Percentiles rank a stretch among this genome's conserved stretches.
Evolutionary conservation across 2,113 vertebrate genomes (phyloP).

Genomic region (Xiphorhynchus elegans): DNA sequence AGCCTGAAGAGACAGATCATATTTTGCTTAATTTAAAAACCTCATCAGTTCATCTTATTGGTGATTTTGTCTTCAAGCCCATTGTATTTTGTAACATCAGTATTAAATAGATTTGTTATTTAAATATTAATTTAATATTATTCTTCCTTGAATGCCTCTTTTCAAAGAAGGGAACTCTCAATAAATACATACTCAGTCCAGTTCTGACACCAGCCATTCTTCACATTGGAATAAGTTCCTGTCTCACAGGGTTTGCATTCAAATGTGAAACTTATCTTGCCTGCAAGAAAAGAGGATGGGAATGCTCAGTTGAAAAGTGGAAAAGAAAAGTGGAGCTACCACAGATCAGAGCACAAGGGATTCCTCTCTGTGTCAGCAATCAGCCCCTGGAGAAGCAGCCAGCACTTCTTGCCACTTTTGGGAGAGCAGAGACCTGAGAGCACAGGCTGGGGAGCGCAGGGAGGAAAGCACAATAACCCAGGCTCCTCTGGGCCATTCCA

Average conservation of each 20-base stretch:
- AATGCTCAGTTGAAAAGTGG: background rate
- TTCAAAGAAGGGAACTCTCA: background rate
- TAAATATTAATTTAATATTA: background rate
- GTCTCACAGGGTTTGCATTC: slow-evolving; percentile 36
- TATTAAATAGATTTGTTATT: background rate
- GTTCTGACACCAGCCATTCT: slow-evolving; percentile 46
- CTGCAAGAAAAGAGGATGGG: background rate
- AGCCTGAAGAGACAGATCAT: background rate
- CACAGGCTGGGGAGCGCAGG: too few species aligned
- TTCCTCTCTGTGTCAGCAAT: background rate
- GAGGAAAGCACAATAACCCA: too few species aligned
- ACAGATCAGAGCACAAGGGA: background rate
- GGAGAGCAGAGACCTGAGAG: background rate
- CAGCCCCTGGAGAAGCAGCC: background rate
- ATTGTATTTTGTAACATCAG: background rate
- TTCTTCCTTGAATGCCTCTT: too few species aligned
- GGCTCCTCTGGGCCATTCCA: background rate
- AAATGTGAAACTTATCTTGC: background rate
- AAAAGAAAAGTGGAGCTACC: too few species aligned
- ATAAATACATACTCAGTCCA: slow-evolving; percentile 62
- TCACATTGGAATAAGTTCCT: slow-evolving; percentile 60
- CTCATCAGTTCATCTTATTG: background rate
- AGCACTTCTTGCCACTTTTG: background rate
- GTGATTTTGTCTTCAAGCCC: background rate
- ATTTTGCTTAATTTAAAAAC: background rate